phyloP scores from a whole-genome alignment of 1,140 invertebrate genomes.

The Platorchestia sp. region DNA sequence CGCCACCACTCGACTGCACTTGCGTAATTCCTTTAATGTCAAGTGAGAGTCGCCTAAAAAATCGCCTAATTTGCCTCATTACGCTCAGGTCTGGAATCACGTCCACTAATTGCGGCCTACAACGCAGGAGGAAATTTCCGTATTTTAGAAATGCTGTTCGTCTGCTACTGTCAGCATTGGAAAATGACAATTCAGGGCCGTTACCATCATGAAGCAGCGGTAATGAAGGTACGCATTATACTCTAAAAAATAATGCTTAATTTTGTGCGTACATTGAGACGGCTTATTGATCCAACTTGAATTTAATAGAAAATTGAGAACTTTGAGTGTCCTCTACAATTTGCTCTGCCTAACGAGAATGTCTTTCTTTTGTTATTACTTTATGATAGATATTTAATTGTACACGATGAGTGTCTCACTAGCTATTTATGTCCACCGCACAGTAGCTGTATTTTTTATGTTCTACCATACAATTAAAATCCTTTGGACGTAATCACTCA shows the following conservation, averaged over 20 bases:
- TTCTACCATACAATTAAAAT: neutral
- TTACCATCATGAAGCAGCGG: neutral
- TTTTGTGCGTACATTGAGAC: neutral
- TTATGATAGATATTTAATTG: neutral
- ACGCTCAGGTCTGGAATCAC: neutral
- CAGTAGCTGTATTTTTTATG: neutral
- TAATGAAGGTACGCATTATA: neutral
- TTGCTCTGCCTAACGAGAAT: neutral
- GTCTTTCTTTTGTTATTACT: neutral
- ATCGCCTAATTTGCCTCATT: neutral
- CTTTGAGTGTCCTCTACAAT: neutral
- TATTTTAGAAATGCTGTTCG: neutral
- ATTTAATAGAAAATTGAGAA: neutral
- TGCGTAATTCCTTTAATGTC: neutral
- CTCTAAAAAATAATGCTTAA: neutral
- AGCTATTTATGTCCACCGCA: neutral
- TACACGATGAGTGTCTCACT: neutral
- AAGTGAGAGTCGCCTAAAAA: neutral
- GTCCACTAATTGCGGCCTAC: neutral
- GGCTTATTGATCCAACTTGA: neutral
- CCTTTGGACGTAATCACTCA: neutral
- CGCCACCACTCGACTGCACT: neutral
- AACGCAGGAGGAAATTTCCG: neutral
- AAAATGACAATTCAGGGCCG: neutral
- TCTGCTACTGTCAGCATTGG: neutral